A percentile compares a stretch with the other conserved stretches of the same genome.
Conservation (phyloP, 2,113 vertebrate species). For the Canis aureus region DNA sequence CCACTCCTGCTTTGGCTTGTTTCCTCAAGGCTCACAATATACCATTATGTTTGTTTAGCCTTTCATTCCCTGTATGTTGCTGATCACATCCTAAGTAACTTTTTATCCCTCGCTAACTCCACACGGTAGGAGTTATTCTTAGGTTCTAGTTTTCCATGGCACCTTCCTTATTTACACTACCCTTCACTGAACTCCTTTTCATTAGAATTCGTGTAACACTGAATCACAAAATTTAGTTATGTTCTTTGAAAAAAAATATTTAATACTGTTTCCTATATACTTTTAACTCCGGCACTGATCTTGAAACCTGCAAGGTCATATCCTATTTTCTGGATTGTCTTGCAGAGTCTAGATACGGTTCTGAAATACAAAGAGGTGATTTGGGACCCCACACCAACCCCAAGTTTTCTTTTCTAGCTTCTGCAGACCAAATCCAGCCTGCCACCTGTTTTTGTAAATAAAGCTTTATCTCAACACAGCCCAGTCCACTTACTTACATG, state of each 20-base stretch:
- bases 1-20: background rate
- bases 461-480: background rate
- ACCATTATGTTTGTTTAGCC: background rate
- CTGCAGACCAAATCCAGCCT: background rate
- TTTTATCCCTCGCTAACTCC: background rate
- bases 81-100: background rate
- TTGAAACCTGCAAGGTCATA: background rate
- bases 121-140: background rate
- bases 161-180: background rate
- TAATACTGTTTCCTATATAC: background rate
- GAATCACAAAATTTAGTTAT: background rate
- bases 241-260: background rate
- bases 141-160: background rate
- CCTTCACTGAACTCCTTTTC: background rate
- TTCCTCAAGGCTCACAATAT: background rate
- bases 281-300: background rate
- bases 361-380: background rate
- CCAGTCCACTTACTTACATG: background rate
- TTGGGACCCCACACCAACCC: background rate
- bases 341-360: background rate
- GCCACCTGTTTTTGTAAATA: background rate
- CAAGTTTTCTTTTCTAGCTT: background rate
- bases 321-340: background rate
- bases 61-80: background rate
- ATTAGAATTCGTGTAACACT: background rate